phyloP scores from a whole-genome alignment of 2,797 vertebrate genomes.

The Labroides dimidiatus region DNA sequence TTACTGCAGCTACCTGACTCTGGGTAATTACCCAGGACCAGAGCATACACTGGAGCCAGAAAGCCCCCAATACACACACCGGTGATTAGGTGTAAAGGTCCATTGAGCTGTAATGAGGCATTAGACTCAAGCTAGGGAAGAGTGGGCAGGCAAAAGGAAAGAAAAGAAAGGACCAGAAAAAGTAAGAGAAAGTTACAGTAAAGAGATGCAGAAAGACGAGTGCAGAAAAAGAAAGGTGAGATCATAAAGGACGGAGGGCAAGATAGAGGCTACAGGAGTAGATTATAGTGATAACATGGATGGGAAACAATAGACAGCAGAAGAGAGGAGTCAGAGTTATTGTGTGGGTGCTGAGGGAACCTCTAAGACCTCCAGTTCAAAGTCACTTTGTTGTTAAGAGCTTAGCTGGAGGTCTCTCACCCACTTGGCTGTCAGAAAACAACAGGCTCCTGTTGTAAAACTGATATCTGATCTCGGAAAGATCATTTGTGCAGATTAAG shows the following conservation, averaged over 20 bases:
- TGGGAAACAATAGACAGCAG: constrained; percentile 21
- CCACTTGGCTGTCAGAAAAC: constrained; percentile 59
- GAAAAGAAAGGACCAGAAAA: constrained; percentile 42
- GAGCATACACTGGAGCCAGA: constrained; percentile 44
- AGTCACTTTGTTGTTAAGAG: constrained; percentile 62
- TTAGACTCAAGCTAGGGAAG: constrained; percentile 23
- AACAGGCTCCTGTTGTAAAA: constrained; percentile 51
- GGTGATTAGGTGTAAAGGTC: constrained; percentile 68
- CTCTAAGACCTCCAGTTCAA: constrained; percentile 56
- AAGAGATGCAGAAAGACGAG: constrained; percentile 63
- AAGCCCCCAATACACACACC: constrained; percentile 51
- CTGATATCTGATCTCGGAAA: constrained; percentile 65
- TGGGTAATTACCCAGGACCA: constrained; percentile 65
- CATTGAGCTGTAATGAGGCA: constrained; percentile 60
- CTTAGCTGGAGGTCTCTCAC: constrained; percentile 66
- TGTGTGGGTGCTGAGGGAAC: constrained; percentile 29
- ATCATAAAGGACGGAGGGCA: neutral
- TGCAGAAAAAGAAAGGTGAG: constrained; percentile 4
- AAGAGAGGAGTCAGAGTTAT: constrained; percentile 5
- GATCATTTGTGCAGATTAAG: constrained; percentile 69
- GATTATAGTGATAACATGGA: constrained; percentile 7
- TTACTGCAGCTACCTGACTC: constrained; percentile 51
- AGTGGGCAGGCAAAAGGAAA: neutral
- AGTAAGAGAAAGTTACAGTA: constrained; percentile 31
- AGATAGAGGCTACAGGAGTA: neutral